A percentile compares a stretch with the other conserved stretches of the same genome.
phyloP scores from a whole-genome alignment of 2,113 vertebrate species.

The Mugil cephalus region DNA sequence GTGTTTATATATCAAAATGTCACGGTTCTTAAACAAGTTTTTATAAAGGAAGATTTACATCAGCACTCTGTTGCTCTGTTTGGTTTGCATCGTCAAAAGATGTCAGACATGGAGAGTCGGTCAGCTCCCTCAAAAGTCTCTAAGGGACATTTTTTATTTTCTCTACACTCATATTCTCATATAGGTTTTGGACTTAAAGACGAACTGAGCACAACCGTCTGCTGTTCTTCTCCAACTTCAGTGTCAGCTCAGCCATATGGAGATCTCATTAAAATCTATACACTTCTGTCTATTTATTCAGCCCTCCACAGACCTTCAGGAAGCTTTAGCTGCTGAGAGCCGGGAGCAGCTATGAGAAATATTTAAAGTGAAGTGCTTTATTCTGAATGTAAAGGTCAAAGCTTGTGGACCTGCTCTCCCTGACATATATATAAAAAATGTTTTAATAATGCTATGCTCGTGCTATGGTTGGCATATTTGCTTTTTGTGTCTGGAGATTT shows the following conservation, averaged over 20 bases:
- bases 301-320: no score
- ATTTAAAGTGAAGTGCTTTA: no score
- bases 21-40: conserved; percentile 22
- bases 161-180: background rate
- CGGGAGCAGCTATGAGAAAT: no score
- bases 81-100: conserved; percentile 18
- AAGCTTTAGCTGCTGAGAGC: no score
- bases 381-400: no score
- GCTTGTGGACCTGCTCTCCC: no score
- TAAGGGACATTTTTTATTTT: conserved; percentile 22
- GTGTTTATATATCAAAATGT: conserved; percentile 12
- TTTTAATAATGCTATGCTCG: no score
- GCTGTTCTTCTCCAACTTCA: background rate
- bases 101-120: conserved; percentile 29
- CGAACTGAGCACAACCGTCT: background rate
- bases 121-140: conserved; percentile 15
- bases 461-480: no score
- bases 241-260: conserved; percentile 1
- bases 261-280: background rate
- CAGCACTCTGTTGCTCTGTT: background rate
- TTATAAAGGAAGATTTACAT: conserved; percentile 35
- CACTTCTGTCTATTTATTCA: no score
- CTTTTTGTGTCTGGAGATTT: no score
- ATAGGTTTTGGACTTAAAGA: background rate
- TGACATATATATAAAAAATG: no score